Percentiles rank a stretch among this genome's conserved stretches.
Evolutionary conservation across 2,888 invertebrate genomes (phyloP).

Genomic region (Yponomeuta plumbellus): DNA sequence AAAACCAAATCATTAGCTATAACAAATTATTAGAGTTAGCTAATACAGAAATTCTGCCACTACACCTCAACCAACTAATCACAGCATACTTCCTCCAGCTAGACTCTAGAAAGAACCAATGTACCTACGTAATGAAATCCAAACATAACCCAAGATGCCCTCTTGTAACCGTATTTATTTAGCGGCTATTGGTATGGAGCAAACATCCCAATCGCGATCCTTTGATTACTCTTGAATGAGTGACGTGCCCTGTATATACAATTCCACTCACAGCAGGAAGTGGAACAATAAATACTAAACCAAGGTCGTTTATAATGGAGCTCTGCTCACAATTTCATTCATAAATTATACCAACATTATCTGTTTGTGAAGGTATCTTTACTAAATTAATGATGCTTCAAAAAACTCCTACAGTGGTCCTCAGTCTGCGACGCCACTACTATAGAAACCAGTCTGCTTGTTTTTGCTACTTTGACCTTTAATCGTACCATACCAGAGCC

Average conservation of each 20-base stretch:
- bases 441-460: background rate
- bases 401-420: background rate
- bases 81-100: too few relatives aligned
- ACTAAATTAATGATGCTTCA: background rate
- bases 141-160: background rate
- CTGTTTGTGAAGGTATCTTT: background rate
- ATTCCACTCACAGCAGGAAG: constrained; percentile 65
- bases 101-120: too few relatives aligned
- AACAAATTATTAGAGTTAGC: too few relatives aligned
- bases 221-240: constrained; percentile 71
- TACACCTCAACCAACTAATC: too few relatives aligned
- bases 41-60: too few relatives aligned
- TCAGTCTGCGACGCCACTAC: background rate
- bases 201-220: constrained; percentile 72
- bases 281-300: constrained; percentile 55
- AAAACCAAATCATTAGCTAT: too few relatives aligned
- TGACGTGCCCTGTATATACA: constrained; percentile 69
- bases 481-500: background rate
- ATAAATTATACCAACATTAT: background rate
- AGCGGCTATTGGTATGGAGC: constrained; percentile 30
- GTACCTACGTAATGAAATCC: too few relatives aligned
- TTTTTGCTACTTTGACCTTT: background rate
- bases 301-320: constrained; percentile 62
- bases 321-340: background rate
- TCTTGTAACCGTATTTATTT: background rate